phyloP scores from a whole-genome alignment of 2,797 vertebrate genomes.

The Onychomys leucogaster region DNA sequence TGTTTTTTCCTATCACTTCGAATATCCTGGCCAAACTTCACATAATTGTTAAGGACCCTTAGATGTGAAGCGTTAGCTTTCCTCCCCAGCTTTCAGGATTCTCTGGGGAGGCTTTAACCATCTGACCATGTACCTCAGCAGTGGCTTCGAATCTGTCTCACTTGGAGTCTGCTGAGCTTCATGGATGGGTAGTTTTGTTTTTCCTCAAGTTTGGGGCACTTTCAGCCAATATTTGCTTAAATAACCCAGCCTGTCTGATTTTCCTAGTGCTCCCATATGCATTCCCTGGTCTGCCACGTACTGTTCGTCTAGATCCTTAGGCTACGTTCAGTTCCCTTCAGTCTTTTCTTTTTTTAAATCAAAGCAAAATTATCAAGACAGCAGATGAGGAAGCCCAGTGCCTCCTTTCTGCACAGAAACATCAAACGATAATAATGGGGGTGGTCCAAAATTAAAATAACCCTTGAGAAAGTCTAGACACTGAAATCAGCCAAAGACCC shows the following conservation, averaged over 20 bases:
- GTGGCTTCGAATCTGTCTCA: neutral
- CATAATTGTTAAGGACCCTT: neutral
- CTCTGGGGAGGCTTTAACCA: neutral
- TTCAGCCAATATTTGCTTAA: neutral
- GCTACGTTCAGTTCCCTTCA: neutral
- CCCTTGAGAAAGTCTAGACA: neutral
- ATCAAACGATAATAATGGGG: neutral
- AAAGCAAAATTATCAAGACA: neutral
- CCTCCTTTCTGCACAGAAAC: neutral
- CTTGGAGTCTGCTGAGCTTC: neutral
- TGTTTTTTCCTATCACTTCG: neutral
- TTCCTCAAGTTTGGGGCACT: neutral
- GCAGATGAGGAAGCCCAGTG: neutral
- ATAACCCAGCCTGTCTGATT: neutral
- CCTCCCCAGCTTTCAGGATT: neutral
- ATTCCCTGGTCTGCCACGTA: neutral
- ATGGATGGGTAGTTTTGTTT: neutral
- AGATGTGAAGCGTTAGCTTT: neutral
- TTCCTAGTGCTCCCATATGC: neutral
- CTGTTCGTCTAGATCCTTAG: neutral
- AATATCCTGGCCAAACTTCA: neutral
- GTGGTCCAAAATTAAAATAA: neutral
- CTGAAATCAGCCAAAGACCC: neutral
- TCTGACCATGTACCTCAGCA: neutral
- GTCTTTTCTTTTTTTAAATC: neutral